Evolutionary conservation across 2,888 invertebrate genomes (phyloP), one percentile per base, ranked within the genome.

Genomic region (Melieria crassipennis): DNA sequence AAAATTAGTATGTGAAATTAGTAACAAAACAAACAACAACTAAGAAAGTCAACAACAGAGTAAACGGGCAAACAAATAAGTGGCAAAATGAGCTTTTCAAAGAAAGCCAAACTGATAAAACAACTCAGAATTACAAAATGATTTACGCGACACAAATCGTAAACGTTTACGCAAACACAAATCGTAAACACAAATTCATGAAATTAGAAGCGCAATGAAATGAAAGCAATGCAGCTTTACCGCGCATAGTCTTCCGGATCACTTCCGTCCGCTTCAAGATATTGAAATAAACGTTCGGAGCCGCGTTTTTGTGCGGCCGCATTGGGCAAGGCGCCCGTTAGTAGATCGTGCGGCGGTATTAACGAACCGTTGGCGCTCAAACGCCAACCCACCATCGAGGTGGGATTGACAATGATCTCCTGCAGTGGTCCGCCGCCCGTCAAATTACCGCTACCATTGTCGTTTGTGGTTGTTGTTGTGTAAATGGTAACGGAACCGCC

Each of bases 241-340:
- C 87, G 83, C 83, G 87, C 85, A 85, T 87, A 87, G 81, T 87
- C 87, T 81, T 88, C 88, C 81, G 89, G 89, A 83, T 91, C 92
- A 70, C 92, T 92, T 79, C 91, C 91, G 87, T 92, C 92, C 91
- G 92, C 93, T 87, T 91, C 93, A 89, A 92, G 89, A 88, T 91
- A 93, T 81, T 90, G 92, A 88, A 92, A 92, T 69, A 92, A 88
- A 73, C 92, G 88, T 78, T 91, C 91, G 70, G 92, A 92, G 76
- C 92, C 92, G 77, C 90, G 90, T 81, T 88, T 87, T 80, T 84
- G 86, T 77, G 82, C 84, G 70, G 85, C 85, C 47, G 86, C 86
- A 73, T 82, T 85, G 61, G 84, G 84, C 75, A 83, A 80, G 69
- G 84, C 80, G 78, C 84, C 84, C 72, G 85, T 83, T 69, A 86